Evolutionary conservation across 1,140 invertebrate species (phyloP), one percentile per base, ranked within the genome.

Genomic region (Panagrolaimus sp.): DNA sequence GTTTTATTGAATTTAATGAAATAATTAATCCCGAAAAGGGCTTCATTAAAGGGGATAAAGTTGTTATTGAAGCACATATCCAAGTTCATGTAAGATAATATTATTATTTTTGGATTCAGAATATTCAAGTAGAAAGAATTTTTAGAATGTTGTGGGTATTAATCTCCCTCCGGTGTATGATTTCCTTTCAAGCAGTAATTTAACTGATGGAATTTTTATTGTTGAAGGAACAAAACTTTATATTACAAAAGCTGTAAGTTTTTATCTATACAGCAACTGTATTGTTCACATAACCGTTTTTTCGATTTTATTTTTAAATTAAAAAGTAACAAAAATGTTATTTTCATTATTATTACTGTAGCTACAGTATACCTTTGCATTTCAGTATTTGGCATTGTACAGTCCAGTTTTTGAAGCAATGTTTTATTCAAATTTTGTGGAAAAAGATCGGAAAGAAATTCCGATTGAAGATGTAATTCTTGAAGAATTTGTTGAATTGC

Each of bases 341-440:
- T 68, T 70, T n/a, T n/a, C 15, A 67, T n/a, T 14, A 67, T 3
- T 63, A 63, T 67, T 66, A 15, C 24, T 8, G 66, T 24, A 26
- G 10, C 9, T 43, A 71, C n/a, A 43, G 15, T 26, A 24, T 32
- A 26, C n/a, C 26, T 76, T 77, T 63, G n/a, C 32, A 4, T 38
- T 38, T 4, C 71, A 78, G 73, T 79, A 79, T 44, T 66, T 79
- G 24, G 73, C 78, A 1, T 72, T 79, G 17, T 80, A 79, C 47
- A 79, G 76, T 0, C 78, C 78, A 1, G 78, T 79, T 26, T 81
- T 79, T 43, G 28, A 76, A 47, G 78, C 78, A 10, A 73, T 79
- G 73, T 79, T 79, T 69, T 80, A 70, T 47, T 65, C 65, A 1
- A 67, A 69, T 9, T 79, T 79, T 67, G 38, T 58, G 24, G 78